These are phyloP conservation scores for Aplochiton taeniatus DNA, from an alignment of 2,797 vertebrate genomes.

Conservation along the genomic window DNA sequence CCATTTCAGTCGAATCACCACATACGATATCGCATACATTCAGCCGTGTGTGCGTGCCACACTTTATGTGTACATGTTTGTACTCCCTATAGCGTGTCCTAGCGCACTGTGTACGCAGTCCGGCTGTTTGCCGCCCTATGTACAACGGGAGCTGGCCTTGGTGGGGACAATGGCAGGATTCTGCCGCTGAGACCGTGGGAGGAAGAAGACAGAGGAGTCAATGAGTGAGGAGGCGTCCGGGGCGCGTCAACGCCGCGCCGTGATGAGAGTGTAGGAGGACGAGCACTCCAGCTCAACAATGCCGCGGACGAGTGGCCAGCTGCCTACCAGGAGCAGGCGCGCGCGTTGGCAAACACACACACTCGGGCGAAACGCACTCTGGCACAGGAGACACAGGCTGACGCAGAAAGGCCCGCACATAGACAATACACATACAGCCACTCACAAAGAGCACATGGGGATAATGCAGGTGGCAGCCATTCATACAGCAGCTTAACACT, in stretches of 20 bases:
- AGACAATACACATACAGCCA: not conserved
- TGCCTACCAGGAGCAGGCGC: slow-evolving; percentile 14
- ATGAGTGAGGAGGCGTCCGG: slow-evolving; percentile 80
- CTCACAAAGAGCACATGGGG: slow-evolving; percentile 26
- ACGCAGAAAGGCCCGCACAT: slow-evolving; percentile 10
- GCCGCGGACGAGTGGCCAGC: slow-evolving; percentile 55
- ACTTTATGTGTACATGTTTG: slow-evolving; percentile 20
- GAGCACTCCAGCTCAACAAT: slow-evolving; percentile 61
- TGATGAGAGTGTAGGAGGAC: slow-evolving; percentile 74
- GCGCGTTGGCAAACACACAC: not conserved
- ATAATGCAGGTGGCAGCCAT: slow-evolving; percentile 61
- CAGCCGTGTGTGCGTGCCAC: not conserved
- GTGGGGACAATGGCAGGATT: slow-evolving; percentile 76
- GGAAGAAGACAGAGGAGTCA: slow-evolving; percentile 77
- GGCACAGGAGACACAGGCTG: slow-evolving; percentile 15
- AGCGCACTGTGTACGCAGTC: too few species aligned
- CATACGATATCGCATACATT: not conserved
- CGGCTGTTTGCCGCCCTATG: slow-evolving; percentile 53
- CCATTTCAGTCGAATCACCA: too few species aligned
- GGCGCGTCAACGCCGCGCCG: slow-evolving; percentile 72
- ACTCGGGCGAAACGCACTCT: not conserved
- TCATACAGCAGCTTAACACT: too few species aligned
- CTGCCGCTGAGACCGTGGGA: slow-evolving; percentile 74
- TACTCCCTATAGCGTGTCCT: slow-evolving; percentile 1
- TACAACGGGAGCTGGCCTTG: slow-evolving; percentile 56